These are phyloP conservation scores for Sebastes schlegelii DNA, from an alignment of 2,113 vertebrate species.

Conservation along the genomic window DNA sequence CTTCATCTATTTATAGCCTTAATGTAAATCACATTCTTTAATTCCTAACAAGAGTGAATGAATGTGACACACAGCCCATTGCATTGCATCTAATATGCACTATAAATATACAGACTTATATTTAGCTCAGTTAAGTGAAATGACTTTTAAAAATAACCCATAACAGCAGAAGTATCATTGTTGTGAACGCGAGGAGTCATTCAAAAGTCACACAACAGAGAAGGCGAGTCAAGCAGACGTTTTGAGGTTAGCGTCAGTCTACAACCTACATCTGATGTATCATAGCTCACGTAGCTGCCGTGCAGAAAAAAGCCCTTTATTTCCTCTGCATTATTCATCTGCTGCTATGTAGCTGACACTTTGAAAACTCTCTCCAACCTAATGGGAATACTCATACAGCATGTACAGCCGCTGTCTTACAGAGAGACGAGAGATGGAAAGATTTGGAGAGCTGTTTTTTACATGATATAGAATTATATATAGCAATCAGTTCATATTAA, in stretches of 20 bases:
- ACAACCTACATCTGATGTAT: slow-evolving; percentile 51
- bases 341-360: slow-evolving; percentile 66
- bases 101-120: not conserved
- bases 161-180: not conserved
- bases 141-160: not conserved
- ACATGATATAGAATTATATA: not conserved
- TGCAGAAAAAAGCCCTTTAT: slow-evolving; percentile 68
- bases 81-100: not conserved
- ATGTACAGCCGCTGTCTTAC: slow-evolving; percentile 34
- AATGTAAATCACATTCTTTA: slow-evolving; percentile 32
- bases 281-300: slow-evolving; percentile 52
- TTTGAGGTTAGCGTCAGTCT: slow-evolving; percentile 42
- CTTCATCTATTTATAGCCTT: slow-evolving; percentile 44
- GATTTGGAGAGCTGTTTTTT: not conserved
- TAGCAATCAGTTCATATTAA: not conserved
- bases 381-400: slow-evolving; percentile 56
- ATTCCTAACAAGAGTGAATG: not conserved
- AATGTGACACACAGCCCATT: not conserved
- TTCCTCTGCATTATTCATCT: slow-evolving; percentile 75
- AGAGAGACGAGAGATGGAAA: slow-evolving; percentile 1
- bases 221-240: slow-evolving; percentile 29
- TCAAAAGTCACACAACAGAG: slow-evolving; percentile 16
- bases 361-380: slow-evolving; percentile 43
- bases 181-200: not conserved
- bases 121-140: slow-evolving; percentile 15